These are phyloP conservation scores for Baryphthengus martii DNA, from an alignment of 2,113 vertebrate species.

Conservation along the genomic window DNA sequence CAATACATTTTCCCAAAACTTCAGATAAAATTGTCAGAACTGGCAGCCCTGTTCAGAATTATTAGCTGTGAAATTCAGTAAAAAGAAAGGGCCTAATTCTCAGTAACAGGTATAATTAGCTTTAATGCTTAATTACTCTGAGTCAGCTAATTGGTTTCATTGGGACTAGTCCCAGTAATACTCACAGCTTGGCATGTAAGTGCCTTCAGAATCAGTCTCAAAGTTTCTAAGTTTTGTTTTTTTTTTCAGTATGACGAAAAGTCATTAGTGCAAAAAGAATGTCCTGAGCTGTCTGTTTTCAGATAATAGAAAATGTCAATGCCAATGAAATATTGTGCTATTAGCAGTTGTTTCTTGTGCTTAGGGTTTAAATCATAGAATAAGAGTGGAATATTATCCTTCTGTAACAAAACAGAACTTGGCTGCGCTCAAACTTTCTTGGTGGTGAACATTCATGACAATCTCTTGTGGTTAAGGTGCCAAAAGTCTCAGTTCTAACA, in stretches of 20 bases:
- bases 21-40: neutral
- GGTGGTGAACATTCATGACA: neutral
- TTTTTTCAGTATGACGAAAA: neutral
- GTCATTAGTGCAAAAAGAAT: neutral
- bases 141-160: conserved; percentile 58
- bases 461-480: neutral
- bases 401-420: neutral
- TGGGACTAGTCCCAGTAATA: conserved; percentile 11
- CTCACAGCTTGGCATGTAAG: neutral
- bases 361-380: neutral
- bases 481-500: neutral
- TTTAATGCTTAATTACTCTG: conserved; percentile 53
- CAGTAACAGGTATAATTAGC: conserved; percentile 43
- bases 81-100: conserved; percentile 22
- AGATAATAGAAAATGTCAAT: neutral
- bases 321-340: neutral
- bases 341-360: neutral
- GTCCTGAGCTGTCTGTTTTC: neutral
- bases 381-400: neutral
- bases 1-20: neutral
- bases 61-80: neutral
- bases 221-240: neutral
- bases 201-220: conserved; percentile 8
- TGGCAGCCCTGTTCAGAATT: neutral
- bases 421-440: neutral